Conservation (phyloP, 2,113 vertebrate genomes). For the Tragelaphus scriptus region DNA sequence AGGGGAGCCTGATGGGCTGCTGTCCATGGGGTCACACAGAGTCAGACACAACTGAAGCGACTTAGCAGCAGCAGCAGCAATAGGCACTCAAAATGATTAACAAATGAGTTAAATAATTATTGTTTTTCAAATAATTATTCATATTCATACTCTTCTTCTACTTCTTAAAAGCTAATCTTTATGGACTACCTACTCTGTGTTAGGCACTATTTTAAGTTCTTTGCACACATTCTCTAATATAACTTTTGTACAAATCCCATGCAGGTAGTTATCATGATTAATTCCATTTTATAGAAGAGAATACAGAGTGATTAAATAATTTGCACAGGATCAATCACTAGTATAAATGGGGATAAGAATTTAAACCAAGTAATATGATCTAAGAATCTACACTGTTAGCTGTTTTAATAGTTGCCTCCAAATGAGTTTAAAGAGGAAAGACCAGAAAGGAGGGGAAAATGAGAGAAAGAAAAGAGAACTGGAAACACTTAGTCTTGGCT, state of each 20-base stretch:
- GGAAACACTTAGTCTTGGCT: not conserved
- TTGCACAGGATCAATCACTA: not conserved
- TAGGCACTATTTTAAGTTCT: not conserved
- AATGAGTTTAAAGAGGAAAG: not conserved
- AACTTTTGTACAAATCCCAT: not conserved
- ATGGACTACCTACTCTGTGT: not conserved
- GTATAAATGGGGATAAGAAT: not conserved
- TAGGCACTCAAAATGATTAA: not conserved
- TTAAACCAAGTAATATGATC: not conserved
- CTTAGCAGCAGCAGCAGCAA: not conserved
- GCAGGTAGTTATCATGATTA: not conserved
- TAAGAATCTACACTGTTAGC: not conserved
- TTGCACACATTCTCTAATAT: not conserved
- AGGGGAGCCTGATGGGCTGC: too few relatives aligned
- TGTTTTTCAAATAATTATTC: not conserved
- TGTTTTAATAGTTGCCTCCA: not conserved
- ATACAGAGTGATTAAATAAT: not conserved
- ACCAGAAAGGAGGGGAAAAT: not conserved
- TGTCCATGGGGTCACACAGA: too few relatives aligned
- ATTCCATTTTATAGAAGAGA: not conserved
- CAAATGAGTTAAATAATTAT: not conserved
- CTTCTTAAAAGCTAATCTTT: not conserved
- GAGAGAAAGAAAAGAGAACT: not conserved
- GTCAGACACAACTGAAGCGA: too few relatives aligned
- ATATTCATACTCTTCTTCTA: not conserved